These are phyloP conservation scores for Siniperca obscura DNA, from an alignment of 2,797 vertebrate species.

Conservation along the genomic window DNA sequence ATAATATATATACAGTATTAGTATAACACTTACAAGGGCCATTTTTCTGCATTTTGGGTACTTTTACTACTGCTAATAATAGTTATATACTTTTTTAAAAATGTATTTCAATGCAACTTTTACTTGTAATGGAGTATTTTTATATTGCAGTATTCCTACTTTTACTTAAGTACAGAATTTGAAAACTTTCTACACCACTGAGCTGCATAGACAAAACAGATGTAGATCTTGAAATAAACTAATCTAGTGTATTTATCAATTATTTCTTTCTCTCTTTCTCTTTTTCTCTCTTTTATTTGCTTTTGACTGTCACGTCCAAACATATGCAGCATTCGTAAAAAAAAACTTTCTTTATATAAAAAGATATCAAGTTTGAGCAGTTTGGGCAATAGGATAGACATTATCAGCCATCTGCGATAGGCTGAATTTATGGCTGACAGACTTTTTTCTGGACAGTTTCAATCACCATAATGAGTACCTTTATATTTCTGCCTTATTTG, in stretches of 20 bases:
- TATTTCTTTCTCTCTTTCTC: neutral
- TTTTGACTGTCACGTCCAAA: neutral
- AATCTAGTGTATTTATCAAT: neutral
- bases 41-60: neutral
- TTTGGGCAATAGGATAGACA: neutral
- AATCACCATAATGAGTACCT: slow-evolving; percentile 7
- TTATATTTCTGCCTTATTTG: slow-evolving; percentile 8
- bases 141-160: neutral
- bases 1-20: neutral
- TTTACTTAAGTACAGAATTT: neutral
- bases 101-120: neutral
- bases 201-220: neutral
- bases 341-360: neutral
- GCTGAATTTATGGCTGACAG: slow-evolving; percentile 3
- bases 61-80: neutral
- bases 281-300: neutral
- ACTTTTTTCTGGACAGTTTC: slow-evolving; percentile 14
- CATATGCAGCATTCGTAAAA: neutral
- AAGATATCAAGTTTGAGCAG: neutral
- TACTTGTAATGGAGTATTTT: neutral
- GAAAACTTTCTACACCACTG: neutral
- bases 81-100: neutral
- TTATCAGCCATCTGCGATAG: slow-evolving; percentile 10
- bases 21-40: neutral
- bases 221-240: neutral